Percentiles rank a stretch among this genome's conserved stretches.
Evolutionary conservation across 2,113 vertebrate species (phyloP).

Genomic region (Stigmatopora nigra): DNA sequence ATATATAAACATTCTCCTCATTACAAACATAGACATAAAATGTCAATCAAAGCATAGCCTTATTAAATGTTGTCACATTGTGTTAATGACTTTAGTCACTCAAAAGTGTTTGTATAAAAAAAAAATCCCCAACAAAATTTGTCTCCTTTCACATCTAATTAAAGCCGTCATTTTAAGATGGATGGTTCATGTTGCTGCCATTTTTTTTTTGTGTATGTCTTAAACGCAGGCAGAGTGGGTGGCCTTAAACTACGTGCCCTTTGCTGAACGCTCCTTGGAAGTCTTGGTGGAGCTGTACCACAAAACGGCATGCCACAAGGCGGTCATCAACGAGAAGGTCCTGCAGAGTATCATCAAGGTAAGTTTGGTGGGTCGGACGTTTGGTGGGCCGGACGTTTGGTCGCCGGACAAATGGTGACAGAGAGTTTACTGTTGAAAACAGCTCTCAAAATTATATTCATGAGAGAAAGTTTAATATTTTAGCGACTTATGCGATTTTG

Average conservation of each 20-base stretch:
- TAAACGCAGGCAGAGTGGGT: slow-evolving; percentile 90
- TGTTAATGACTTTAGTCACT: background rate
- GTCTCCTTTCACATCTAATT: slow-evolving; percentile 24
- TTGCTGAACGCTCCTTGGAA: slow-evolving; percentile 94
- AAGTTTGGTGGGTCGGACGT: too few relatives aligned
- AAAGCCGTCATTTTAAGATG: background rate
- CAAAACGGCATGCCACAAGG: slow-evolving; percentile 98
- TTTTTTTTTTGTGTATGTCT: slow-evolving; percentile 1
- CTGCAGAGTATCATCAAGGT: slow-evolving; percentile 96
- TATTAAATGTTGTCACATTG: background rate
- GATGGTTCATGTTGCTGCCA: background rate
- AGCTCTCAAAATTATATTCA: too few relatives aligned
- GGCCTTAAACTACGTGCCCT: slow-evolving; percentile 97
- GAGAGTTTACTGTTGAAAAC: too few relatives aligned
- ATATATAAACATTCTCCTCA: background rate
- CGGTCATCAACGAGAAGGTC: slow-evolving; percentile 92
- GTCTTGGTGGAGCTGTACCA: slow-evolving; percentile 96
- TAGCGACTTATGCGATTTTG: too few relatives aligned
- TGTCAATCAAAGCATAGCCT: background rate
- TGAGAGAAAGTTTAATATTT: too few relatives aligned
- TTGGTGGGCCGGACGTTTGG: too few relatives aligned
- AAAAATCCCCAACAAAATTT: slow-evolving; percentile 48
- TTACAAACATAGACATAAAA: background rate
- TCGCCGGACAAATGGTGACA: background rate
- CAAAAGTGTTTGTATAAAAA: slow-evolving; percentile 2